Percentiles rank a stretch among this genome's conserved stretches.
Evolutionary conservation across 2,797 vertebrate species (phyloP).

Genomic region (Pantherophis alleghaniensis): DNA sequence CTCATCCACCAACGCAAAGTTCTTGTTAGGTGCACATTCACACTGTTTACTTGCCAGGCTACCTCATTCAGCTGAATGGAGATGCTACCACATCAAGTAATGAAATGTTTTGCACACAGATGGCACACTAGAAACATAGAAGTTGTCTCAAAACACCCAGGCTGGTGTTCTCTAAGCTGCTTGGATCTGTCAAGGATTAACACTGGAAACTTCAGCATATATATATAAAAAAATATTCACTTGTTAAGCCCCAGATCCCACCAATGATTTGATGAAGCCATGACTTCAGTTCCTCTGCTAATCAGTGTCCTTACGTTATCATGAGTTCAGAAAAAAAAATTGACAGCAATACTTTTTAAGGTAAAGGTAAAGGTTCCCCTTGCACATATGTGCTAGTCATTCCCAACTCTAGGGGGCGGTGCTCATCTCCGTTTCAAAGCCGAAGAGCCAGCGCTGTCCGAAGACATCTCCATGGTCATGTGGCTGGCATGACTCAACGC

Average conservation of each 20-base stretch:
- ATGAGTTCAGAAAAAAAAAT: too few species aligned
- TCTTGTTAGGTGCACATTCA: neutral
- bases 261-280: neutral
- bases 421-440: too few species aligned
- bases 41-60: neutral
- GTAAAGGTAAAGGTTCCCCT: too few species aligned
- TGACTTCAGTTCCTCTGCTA: neutral
- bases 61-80: neutral
- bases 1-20: neutral
- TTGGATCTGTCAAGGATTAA: neutral
- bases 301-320: neutral
- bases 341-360: neutral
- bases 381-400: too few species aligned
- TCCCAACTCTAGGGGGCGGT: too few species aligned
- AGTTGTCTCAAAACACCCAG: neutral
- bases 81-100: neutral
- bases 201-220: neutral
- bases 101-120: neutral
- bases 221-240: too few species aligned
- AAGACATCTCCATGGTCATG: too few species aligned
- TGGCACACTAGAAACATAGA: neutral
- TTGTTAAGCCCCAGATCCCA: neutral
- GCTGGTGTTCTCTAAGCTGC: neutral
- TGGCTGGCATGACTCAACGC: rapidly evolving
- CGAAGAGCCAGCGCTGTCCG: too few species aligned